A percentile compares a stretch with the other conserved stretches of the same genome.
Evolutionary conservation across 2,797 vertebrate species (phyloP).

Genomic region (Coregonus ussuriensis): DNA sequence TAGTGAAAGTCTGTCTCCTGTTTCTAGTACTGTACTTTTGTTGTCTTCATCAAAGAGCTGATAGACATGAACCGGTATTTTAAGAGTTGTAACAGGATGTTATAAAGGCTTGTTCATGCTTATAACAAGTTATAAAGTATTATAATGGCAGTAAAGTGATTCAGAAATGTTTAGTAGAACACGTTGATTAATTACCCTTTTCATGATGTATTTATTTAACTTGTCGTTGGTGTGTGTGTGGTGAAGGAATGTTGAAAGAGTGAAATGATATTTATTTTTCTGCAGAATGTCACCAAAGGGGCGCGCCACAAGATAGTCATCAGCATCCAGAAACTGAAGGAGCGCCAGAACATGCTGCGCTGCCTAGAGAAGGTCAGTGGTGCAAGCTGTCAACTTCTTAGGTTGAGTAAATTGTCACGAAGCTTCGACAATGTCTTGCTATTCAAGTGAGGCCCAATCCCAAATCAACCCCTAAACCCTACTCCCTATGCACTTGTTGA

Average conservation of each 20-base stretch:
- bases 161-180: neutral
- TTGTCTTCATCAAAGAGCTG: too few species aligned
- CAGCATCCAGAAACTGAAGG: constrained; percentile 98
- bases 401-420: neutral
- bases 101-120: too few species aligned
- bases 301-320: constrained; percentile 98
- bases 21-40: neutral
- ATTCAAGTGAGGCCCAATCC: neutral
- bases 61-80: too few species aligned
- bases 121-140: too few species aligned
- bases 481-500: too few species aligned
- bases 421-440: neutral
- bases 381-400: neutral
- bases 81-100: too few species aligned
- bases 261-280: neutral
- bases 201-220: neutral
- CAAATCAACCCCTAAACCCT: too few species aligned
- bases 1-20: neutral
- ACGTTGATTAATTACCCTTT: neutral
- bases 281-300: constrained; percentile 97
- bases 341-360: constrained; percentile 92
- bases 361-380: constrained; percentile 93
- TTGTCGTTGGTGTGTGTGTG: neutral
- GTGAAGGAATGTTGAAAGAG: neutral
- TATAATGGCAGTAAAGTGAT: too few species aligned